Percentiles rank a stretch among this genome's conserved stretches.
These are phyloP conservation scores for Notamacropus eugenii DNA, from an alignment of 2,797 vertebrate species.

Conservation along the genomic window DNA sequence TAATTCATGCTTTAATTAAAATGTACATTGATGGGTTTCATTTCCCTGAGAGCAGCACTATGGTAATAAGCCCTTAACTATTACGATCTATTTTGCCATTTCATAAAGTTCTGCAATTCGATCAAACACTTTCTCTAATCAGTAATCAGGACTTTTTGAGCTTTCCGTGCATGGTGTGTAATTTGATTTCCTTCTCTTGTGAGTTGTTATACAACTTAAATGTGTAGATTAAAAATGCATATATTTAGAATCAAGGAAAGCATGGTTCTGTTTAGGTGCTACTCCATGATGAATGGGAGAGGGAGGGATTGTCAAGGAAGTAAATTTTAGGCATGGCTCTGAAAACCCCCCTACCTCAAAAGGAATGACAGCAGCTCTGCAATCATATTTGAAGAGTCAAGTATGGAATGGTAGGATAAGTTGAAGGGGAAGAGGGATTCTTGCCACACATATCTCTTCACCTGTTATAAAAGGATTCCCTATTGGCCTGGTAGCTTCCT, in stretches of 20 bases:
- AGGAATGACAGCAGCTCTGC: background rate
- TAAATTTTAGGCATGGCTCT: background rate
- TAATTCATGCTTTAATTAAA: conserved; percentile 82
- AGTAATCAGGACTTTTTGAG: conserved; percentile 76
- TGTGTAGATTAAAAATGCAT: conserved; percentile 64
- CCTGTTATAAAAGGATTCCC: background rate
- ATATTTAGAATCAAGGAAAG: conserved; percentile 67
- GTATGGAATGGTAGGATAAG: background rate
- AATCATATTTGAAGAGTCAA: background rate
- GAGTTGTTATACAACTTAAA: conserved; percentile 71
- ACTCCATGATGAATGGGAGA: background rate
- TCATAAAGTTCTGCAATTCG: conserved; percentile 73
- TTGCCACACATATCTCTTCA: background rate
- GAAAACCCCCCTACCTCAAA: background rate
- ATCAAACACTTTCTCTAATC: conserved; percentile 74
- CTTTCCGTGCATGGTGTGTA: conserved; percentile 69
- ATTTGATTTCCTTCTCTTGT: conserved; percentile 78
- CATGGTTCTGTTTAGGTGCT: conserved; percentile 52
- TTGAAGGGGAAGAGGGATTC: fast-evolving
- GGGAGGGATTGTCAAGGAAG: conserved; percentile 47
- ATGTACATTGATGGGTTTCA: conserved; percentile 72
- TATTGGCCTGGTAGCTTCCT: background rate
- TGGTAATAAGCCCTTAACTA: conserved; percentile 79
- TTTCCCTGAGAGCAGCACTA: conserved; percentile 79
- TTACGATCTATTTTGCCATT: conserved; percentile 75